A percentile compares a stretch with the other conserved stretches of the same genome.
Conservation (phyloP, 2,797 vertebrate species). For the Schizopygopsis pylzovi region DNA sequence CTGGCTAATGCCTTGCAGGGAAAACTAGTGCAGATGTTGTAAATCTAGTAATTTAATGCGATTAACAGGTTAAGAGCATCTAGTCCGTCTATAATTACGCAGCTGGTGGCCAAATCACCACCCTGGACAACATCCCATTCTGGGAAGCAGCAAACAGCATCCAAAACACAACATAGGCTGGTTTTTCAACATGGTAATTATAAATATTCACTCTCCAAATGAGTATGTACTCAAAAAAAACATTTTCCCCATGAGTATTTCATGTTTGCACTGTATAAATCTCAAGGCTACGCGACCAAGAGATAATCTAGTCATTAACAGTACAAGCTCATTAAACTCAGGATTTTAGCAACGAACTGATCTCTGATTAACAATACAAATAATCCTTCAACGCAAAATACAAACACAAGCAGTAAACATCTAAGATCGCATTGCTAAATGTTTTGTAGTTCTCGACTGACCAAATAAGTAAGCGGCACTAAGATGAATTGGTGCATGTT, state of each 20-base stretch:
- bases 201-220: not conserved
- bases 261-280: conserved; percentile 18
- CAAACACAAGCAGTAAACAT: not conserved
- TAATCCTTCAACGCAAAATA: too few relatives aligned
- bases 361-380: conserved; percentile 25
- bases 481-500: not conserved
- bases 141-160: not conserved
- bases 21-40: not conserved
- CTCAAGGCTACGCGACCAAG: not conserved
- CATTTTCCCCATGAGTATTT: not conserved
- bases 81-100: conserved; percentile 4
- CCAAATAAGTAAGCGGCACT: not conserved
- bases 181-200: not conserved
- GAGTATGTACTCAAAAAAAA: not conserved
- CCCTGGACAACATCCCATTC: conserved; percentile 9
- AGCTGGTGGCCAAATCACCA: not conserved
- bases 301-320: conserved; percentile 25
- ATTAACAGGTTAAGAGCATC: conserved; percentile 11
- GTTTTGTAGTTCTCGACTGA: not conserved
- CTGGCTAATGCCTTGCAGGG: not conserved
- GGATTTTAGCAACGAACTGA: not conserved
- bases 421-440: not conserved
- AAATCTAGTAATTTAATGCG: not conserved
- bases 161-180: conserved; percentile 25
- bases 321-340: conserved; percentile 24